phyloP scores from a whole-genome alignment of 2,113 vertebrate species.

The Galbula dea region DNA sequence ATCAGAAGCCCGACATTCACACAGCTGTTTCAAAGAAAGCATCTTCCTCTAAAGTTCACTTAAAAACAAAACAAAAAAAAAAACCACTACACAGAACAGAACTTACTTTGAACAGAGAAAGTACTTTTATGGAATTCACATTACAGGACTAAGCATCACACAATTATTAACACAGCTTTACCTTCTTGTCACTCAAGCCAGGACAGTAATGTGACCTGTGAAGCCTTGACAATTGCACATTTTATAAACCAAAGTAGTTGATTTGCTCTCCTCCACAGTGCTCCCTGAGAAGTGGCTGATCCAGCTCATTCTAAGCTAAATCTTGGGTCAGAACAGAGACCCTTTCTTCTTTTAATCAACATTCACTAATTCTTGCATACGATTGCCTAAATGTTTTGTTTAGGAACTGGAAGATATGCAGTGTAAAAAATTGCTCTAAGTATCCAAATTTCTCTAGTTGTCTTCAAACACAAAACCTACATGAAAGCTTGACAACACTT shows the following conservation, averaged over 20 bases:
- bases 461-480: neutral
- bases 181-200: neutral
- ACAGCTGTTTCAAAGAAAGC: neutral
- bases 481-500: neutral
- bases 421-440: neutral
- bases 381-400: neutral
- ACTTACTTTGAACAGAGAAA: fast-evolving
- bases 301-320: fast-evolving
- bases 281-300: fast-evolving
- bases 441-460: neutral
- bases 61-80: no score
- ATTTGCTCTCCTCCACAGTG: neutral
- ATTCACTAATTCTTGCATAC: no score
- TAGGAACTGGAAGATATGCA: neutral
- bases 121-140: fast-evolving
- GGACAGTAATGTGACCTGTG: no score
- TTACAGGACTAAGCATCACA: fast-evolving
- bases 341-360: fast-evolving
- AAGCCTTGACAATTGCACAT: fast-evolving
- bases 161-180: neutral
- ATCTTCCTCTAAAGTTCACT: neutral
- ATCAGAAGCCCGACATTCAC: neutral
- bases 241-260: fast-evolving
- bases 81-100: no score
- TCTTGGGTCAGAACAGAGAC: neutral